A percentile compares a stretch with the other conserved stretches of the same genome.
Conservation (phyloP, 2,113 vertebrate genomes). For the Odocoileus virginianus region DNA sequence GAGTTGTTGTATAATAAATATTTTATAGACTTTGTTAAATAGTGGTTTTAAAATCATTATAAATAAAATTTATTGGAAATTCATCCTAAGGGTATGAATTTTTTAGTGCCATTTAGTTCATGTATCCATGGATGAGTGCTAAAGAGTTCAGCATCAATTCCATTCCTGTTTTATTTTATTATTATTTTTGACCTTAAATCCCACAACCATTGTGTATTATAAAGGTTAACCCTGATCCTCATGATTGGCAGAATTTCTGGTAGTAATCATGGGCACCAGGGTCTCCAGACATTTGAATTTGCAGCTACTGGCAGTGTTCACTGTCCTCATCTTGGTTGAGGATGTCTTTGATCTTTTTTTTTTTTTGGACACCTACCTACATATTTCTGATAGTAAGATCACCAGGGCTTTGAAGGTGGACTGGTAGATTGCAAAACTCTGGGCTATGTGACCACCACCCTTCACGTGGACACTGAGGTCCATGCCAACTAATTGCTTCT, state of each 20-base stretch:
- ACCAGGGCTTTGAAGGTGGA: conserved; percentile 93
- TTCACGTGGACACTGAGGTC: conserved; percentile 94
- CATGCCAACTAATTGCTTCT: conserved; percentile 92
- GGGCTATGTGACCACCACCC: conserved; percentile 91
- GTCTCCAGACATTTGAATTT: conserved; percentile 95
- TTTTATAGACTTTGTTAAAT: conserved; percentile 20
- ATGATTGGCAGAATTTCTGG: conserved; percentile 95
- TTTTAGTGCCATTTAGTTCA: background rate
- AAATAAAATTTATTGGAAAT: conserved; percentile 2
- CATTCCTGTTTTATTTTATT: background rate
- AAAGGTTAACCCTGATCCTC: background rate
- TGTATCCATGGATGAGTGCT: background rate
- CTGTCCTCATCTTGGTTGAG: conserved; percentile 89
- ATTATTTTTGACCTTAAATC: background rate
- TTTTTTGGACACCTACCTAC: conserved; percentile 92
- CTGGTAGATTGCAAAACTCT: conserved; percentile 92
- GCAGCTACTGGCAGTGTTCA: conserved; percentile 92
- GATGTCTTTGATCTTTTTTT: conserved; percentile 92
- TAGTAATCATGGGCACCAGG: conserved; percentile 92
- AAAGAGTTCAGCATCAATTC: background rate
- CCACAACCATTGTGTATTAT: background rate
- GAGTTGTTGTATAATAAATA: background rate
- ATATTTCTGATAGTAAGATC: conserved; percentile 94
- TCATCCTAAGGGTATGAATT: background rate
- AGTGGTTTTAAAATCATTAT: conserved; percentile 1